A percentile compares a stretch with the other conserved stretches of the same genome.
These are phyloP conservation scores for Gasterosteus nipponicus DNA, from an alignment of 2,113 vertebrate genomes.

Conservation along the genomic window DNA sequence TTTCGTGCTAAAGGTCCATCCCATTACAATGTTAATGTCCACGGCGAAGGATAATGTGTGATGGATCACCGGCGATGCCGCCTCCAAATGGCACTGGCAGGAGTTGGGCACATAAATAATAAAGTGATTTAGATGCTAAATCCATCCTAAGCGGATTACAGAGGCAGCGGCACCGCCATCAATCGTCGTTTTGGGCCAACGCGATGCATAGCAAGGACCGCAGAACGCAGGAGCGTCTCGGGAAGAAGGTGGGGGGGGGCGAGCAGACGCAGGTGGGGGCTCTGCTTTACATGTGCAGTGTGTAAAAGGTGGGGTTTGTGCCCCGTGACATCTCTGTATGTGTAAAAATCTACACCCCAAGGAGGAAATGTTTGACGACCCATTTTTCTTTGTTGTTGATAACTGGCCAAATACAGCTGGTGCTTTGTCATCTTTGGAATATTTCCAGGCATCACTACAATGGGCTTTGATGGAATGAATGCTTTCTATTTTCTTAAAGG, in stretches of 20 bases:
- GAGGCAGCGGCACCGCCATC: conserved; percentile 75
- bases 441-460: neutral
- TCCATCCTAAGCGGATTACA: conserved; percentile 81
- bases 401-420: neutral
- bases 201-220: conserved; percentile 74
- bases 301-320: neutral
- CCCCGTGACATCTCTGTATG: neutral
- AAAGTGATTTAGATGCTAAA: conserved; percentile 81
- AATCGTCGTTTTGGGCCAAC: conserved; percentile 76
- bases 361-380: neutral
- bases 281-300: neutral
- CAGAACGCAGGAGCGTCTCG: conserved; percentile 36
- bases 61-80: conserved; percentile 78
- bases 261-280: conserved; percentile 22
- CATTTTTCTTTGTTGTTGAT: neutral
- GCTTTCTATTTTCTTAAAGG: neutral
- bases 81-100: conserved; percentile 70
- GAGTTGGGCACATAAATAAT: conserved; percentile 79
- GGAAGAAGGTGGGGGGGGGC: conserved; percentile 13
- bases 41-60: conserved; percentile 75
- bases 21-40: conserved; percentile 77
- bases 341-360: neutral
- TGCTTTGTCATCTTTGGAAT: neutral
- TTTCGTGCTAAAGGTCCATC: conserved; percentile 67
- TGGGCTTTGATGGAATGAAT: neutral